phyloP scores from a whole-genome alignment of 2,113 vertebrate species.

The Garra rufa region DNA sequence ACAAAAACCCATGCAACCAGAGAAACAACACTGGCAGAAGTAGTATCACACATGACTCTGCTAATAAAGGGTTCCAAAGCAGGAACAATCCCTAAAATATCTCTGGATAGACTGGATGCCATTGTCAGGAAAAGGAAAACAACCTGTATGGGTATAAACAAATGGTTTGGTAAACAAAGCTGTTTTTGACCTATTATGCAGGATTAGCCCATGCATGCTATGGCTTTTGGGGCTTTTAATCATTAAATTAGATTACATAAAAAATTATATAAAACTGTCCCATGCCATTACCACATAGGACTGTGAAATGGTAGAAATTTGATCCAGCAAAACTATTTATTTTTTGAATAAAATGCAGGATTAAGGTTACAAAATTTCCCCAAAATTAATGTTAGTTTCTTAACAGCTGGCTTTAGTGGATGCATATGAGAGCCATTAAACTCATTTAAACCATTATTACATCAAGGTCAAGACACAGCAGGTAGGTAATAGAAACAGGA shows the following conservation, averaged over 20 bases:
- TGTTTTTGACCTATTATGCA: not conserved
- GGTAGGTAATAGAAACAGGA: constrained; percentile 7
- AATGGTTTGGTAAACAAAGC: constrained; percentile 56
- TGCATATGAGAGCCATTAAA: not conserved
- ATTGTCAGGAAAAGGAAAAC: constrained; percentile 50
- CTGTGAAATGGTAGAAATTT: not conserved
- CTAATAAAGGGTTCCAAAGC: constrained; percentile 33
- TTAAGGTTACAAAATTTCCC: not conserved
- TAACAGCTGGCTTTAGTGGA: not conserved
- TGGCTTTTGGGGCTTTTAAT: not conserved
- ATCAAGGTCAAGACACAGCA: constrained; percentile 8
- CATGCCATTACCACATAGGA: not conserved
- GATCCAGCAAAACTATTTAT: not conserved
- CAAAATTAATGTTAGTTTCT: not conserved
- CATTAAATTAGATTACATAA: not conserved
- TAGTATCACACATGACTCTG: constrained; percentile 23
- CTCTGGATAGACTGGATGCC: constrained; percentile 38
- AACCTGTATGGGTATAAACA: constrained; percentile 60
- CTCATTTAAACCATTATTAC: not conserved
- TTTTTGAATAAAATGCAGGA: not conserved
- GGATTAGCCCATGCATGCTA: not conserved
- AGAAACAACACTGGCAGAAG: constrained; percentile 1
- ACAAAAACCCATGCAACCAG: not conserved
- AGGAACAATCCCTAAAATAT: constrained; percentile 56
- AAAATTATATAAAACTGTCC: too few species aligned